phyloP scores from a whole-genome alignment of 2,888 invertebrate genomes.

The Pachycephus smyrnensis region DNA sequence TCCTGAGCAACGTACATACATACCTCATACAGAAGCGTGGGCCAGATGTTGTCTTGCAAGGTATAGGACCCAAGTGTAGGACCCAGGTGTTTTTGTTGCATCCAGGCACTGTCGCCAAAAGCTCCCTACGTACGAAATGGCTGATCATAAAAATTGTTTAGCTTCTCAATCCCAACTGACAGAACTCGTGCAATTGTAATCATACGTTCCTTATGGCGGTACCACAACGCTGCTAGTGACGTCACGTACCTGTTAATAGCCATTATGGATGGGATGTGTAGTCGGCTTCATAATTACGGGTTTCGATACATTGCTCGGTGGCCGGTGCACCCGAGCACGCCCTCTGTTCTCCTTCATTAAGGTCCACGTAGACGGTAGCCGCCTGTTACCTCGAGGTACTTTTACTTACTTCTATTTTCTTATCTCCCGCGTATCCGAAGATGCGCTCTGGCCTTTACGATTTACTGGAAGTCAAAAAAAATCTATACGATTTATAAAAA shows the following conservation, averaged over 20 bases:
- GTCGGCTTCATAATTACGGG: constrained; percentile 60
- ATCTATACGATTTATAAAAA: background rate
- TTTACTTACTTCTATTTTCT: constrained; percentile 21
- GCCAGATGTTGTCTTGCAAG: background rate
- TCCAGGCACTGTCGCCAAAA: background rate
- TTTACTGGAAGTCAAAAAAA: background rate
- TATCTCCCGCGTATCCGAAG: constrained; percentile 17
- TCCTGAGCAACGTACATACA: background rate
- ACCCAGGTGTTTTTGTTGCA: background rate
- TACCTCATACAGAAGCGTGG: background rate
- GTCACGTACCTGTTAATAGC: constrained; percentile 60
- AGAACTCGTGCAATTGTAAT: background rate
- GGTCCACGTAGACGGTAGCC: constrained; percentile 60
- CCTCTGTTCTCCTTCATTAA: constrained; percentile 65
- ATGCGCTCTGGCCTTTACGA: background rate
- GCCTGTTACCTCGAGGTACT: constrained; percentile 50
- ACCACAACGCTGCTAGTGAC: constrained; percentile 35
- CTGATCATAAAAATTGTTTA: background rate
- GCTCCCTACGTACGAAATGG: background rate
- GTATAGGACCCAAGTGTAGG: background rate
- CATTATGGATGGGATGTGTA: constrained; percentile 57
- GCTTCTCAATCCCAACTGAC: background rate
- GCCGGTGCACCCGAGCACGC: constrained; percentile 63
- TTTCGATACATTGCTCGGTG: constrained; percentile 62
- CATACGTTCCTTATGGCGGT: background rate